These are phyloP conservation scores for Sericinus montela DNA, from an alignment of 2,888 invertebrate species.

Conservation along the genomic window DNA sequence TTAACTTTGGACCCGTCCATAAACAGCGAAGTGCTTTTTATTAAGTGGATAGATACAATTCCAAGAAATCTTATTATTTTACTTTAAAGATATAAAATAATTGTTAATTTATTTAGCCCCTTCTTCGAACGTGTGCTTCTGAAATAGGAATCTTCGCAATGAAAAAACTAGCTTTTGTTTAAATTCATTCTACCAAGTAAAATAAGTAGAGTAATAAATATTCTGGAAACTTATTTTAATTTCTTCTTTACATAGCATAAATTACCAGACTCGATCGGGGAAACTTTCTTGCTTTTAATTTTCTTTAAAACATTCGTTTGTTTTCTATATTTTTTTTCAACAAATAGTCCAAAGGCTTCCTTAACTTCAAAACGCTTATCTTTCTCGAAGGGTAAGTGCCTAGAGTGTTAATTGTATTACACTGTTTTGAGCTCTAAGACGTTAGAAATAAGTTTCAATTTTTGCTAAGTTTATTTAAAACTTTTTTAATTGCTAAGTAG, in stretches of 20 bases:
- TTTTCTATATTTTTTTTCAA: constrained; percentile 69
- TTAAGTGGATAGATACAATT: constrained; percentile 12
- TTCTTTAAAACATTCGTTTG: constrained; percentile 76
- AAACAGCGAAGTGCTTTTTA: constrained; percentile 23
- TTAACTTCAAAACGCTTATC: constrained; percentile 67
- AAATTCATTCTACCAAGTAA: constrained; percentile 55
- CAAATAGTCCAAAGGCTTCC: constrained; percentile 70
- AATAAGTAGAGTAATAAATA: constrained; percentile 76
- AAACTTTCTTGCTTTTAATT: constrained; percentile 78
- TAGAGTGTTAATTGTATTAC: constrained; percentile 37
- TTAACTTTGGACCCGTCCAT: constrained; percentile 36
- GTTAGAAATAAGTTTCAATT: constrained; percentile 45
- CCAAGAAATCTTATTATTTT: constrained; percentile 14
- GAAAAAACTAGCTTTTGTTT: constrained; percentile 32
- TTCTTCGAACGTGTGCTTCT: constrained; percentile 15
- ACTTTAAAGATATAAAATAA: constrained; percentile 18
- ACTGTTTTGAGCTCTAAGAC: constrained; percentile 50
- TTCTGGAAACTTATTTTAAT: constrained; percentile 77
- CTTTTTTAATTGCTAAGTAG: constrained; percentile 65
- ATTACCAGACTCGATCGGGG: constrained; percentile 72
- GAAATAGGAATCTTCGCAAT: neutral
- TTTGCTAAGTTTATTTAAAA: constrained; percentile 47
- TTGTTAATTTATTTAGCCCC: constrained; percentile 22
- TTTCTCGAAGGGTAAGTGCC: constrained; percentile 45
- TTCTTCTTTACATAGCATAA: constrained; percentile 75